A percentile compares a stretch with the other conserved stretches of the same genome.
Conservation (phyloP, 2,113 vertebrate genomes). For the Burhinus oedicnemus region DNA sequence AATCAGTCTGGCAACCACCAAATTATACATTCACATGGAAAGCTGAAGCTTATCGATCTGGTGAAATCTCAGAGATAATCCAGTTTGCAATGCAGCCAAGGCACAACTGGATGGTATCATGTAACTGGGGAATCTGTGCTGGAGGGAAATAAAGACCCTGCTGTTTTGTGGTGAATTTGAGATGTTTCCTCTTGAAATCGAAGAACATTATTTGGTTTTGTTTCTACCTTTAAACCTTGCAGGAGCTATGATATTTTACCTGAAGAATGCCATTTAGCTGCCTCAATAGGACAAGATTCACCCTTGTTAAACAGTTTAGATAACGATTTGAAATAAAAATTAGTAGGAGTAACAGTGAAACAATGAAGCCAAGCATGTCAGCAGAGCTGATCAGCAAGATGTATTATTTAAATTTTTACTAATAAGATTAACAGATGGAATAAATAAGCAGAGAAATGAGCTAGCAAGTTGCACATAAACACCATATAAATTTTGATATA, state of each 20-base stretch:
- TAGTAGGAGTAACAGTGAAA: background rate
- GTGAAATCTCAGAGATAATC: background rate
- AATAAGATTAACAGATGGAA: background rate
- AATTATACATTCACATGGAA: background rate
- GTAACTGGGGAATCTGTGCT: background rate
- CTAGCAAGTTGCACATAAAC: background rate
- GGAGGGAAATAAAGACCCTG: background rate
- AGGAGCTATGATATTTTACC: background rate
- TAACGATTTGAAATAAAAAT: background rate
- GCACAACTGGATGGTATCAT: background rate
- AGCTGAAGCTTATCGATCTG: background rate
- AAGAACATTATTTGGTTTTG: background rate
- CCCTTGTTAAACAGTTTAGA: background rate
- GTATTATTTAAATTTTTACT: background rate
- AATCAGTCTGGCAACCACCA: background rate
- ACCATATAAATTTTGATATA: background rate
- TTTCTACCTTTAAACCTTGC: background rate
- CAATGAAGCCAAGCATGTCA: background rate
- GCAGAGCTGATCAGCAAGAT: background rate
- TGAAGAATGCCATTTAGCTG: background rate
- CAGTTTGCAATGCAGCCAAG: background rate
- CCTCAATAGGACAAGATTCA: background rate
- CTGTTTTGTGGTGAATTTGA: background rate
- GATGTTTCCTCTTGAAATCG: background rate
- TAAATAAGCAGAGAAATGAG: background rate